Evolutionary conservation across 1,140 invertebrate genomes (phyloP).

Genomic region (Rhyacophila brunnea): DNA sequence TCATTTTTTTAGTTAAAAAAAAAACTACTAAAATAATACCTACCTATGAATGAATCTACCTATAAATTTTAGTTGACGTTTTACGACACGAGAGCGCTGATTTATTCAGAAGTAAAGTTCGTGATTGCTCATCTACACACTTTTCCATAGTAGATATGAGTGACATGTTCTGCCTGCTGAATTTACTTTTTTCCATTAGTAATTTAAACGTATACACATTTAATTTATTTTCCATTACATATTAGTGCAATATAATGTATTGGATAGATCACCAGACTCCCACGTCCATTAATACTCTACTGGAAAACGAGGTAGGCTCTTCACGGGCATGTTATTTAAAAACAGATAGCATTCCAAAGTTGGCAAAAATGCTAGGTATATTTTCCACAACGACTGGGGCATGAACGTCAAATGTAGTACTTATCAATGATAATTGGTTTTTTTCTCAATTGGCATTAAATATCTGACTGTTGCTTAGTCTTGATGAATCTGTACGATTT

Average conservation of each 20-base stretch:
- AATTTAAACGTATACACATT: slow-evolving; percentile 19
- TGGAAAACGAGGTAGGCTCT: slow-evolving; percentile 26
- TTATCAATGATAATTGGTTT: too few species aligned
- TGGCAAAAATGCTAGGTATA: too few species aligned
- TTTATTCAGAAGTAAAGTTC: too few species aligned
- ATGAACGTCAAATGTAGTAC: too few species aligned
- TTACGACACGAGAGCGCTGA: too few species aligned
- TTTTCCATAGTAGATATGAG: slow-evolving; percentile 18
- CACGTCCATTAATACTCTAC: slow-evolving; percentile 21
- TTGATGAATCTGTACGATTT: neutral
- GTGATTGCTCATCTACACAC: neutral
- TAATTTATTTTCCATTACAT: slow-evolving; percentile 14
- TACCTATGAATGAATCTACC: too few species aligned
- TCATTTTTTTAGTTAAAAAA: too few species aligned
- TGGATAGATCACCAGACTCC: slow-evolving; percentile 26
- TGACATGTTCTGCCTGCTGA: slow-evolving; percentile 26
- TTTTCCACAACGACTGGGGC: too few species aligned
- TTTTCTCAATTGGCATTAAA: too few species aligned
- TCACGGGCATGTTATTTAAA: slow-evolving; percentile 16
- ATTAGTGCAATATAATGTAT: slow-evolving; percentile 26
- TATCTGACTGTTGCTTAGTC: too few species aligned
- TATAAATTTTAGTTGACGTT: too few species aligned
- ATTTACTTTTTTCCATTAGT: slow-evolving; percentile 26
- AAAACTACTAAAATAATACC: too few species aligned
- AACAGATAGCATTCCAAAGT: slow-evolving; percentile 15